phyloP scores from a whole-genome alignment of 1,140 invertebrate genomes.

The Globodera ellingtonae region DNA sequence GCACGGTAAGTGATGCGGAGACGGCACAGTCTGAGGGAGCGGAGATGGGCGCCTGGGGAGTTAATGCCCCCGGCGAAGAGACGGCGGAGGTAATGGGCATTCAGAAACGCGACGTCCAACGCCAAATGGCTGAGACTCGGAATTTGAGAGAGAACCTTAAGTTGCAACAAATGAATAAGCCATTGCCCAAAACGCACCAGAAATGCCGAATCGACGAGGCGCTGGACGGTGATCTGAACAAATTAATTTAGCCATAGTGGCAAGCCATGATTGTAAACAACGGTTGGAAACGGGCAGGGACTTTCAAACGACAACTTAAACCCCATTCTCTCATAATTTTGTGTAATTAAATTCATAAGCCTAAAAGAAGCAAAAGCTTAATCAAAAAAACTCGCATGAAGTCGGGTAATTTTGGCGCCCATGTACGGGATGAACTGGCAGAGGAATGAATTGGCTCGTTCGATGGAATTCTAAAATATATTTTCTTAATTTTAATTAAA shows the following conservation, averaged over 20 bases:
- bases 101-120: conserved; percentile 57
- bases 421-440: conserved; percentile 49
- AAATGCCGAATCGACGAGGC: conserved; percentile 55
- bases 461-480: conserved; percentile 52
- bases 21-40: conserved; percentile 54
- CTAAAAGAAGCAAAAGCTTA: not conserved
- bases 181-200: not conserved
- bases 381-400: conserved; percentile 41
- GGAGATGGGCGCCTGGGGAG: conserved; percentile 35
- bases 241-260: not conserved
- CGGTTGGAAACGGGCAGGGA: too few relatives aligned
- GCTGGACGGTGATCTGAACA: conserved; percentile 38
- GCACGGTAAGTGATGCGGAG: conserved; percentile 60
- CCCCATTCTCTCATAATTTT: too few relatives aligned
- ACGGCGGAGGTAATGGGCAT: conserved; percentile 35
- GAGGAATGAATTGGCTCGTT: conserved; percentile 57
- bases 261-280: not conserved
- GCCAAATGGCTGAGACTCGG: conserved; percentile 54
- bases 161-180: too few relatives aligned
- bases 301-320: too few relatives aligned
- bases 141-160: conserved; percentile 11
- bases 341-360: too few relatives aligned
- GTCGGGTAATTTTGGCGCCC: conserved; percentile 58
- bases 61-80: conserved; percentile 31
- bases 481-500: not conserved